Evolutionary conservation across 2,113 vertebrate genomes (phyloP), one percentile per base, ranked within the genome.

Genomic region (Sinosuthora webbiana): DNA sequence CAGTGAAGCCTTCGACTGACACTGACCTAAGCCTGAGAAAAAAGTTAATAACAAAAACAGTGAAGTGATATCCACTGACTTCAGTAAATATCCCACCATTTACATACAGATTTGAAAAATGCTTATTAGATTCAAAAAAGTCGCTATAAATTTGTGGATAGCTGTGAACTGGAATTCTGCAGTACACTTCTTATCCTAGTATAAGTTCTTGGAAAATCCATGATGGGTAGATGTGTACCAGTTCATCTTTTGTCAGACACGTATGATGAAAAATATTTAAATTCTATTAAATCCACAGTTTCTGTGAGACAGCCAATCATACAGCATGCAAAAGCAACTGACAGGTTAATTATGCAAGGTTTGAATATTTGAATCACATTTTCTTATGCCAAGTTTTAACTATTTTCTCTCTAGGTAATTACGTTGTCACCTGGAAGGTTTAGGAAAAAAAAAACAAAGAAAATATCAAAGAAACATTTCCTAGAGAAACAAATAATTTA

Each of bases 231-330:
- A 33, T 5, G 24, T 67, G 41, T 25, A 52, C 15, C 23, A 56
- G 60, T 57, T 89, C 17, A 47, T 67, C 25, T 44, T 95, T 83
- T 78, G 33, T 84, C 45, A 73, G 60, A 73, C 20, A 64, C 1
- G 17, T 35, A 57, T 19, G 15, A 74, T 55, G 39, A 79, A 85
- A 63, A 87, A 31, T 18, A 31, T 83, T 67, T 76, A 81, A 82
- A 94, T 90, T 47, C 6, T 20, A 63, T 39, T 89, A 94, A 92
- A 96, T 80, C 20, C n/a, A 91, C 50, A 50, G 4, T 68, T 96
- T 90, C 47, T 82, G 16, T 89, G 56, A 95, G 20, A 55, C 37
- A 95, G 73, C 10, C 35, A 86, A 57, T 83, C 85, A 85, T 56
- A 49, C 37, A 28, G 35, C 59, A 47, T 52, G 30, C 21, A 44